Conservation (phyloP, 2,888 invertebrate genomes). For the Monochamus alternatus region DNA sequence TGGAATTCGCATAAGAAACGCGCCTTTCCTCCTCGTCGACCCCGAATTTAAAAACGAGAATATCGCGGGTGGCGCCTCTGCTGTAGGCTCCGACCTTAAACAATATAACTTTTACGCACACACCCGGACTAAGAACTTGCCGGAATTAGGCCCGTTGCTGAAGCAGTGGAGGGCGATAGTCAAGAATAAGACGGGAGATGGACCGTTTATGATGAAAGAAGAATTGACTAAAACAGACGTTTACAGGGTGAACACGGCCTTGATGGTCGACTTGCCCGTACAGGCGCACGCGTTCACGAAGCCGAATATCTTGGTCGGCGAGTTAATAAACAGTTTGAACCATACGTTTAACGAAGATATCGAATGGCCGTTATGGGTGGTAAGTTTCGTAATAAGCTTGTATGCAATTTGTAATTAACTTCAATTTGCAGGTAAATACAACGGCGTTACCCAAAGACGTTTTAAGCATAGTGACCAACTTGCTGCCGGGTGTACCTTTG, state of each 20-base stretch:
- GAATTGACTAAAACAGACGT: constrained; percentile 64
- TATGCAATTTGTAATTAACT: too few species aligned
- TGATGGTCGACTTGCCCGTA: constrained; percentile 68
- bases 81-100: constrained; percentile 67
- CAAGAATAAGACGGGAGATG: constrained; percentile 72
- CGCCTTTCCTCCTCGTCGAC: constrained; percentile 79
- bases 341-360: constrained; percentile 62
- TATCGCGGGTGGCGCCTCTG: constrained; percentile 56
- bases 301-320: constrained; percentile 53
- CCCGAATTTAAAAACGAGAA: constrained; percentile 72
- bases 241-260: constrained; percentile 63
- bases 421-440: constrained; percentile 53
- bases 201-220: constrained; percentile 66
- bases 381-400: constrained; percentile 58
- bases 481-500: constrained; percentile 85
- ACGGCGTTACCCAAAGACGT: constrained; percentile 67
- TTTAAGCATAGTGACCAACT: constrained; percentile 79
- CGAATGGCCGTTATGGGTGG: constrained; percentile 74
- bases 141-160: constrained; percentile 75
- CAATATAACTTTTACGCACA: constrained; percentile 80
- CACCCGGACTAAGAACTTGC: constrained; percentile 77
- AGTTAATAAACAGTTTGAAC: constrained; percentile 60
- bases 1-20: constrained; percentile 85
- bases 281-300: constrained; percentile 63
- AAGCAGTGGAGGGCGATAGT: constrained; percentile 78